Evolutionary conservation across 1,140 invertebrate genomes (phyloP), one percentile per base, ranked within the genome.

Genomic region (Chironomus tepperi): DNA sequence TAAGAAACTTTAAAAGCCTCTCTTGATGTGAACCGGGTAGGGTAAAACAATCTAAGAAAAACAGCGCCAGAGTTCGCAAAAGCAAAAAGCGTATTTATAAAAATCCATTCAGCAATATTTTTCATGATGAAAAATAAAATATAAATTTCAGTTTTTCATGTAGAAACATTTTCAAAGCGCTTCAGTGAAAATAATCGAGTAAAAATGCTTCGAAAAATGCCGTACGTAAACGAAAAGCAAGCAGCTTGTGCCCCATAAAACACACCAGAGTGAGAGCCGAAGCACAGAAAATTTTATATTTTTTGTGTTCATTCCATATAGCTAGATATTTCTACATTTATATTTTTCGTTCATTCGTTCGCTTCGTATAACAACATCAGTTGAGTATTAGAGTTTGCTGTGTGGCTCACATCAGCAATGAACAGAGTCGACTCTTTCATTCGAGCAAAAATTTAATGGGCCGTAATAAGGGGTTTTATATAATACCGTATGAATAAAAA

Each of bases 221-320:
- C 73, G 73, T 43, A 73, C 73, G 34, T 43, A 43, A 43, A 16
- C 73, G 73, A 73, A 42, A 42, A 43, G 42, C n/a, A 42, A 73
- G 34, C 73, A 73, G 34, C 42, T 43, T 73, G 73, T 73, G 24
- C 73, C 24, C 73, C 42, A 43, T 73, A 70, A 70, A 70, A 70
- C 65, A 67, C 64, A 70, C 65, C 65, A 70, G 65, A 70, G 65
- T 70, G 16, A 70, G 65, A 70, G 65, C 65, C 65, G 65, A 70
- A 70, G 65, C 65, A 70, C 65, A 70, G 47, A 57, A 57, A 70
- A 70, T 70, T 70, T 70, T 70, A 70, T 70, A 70, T 70, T 19
- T 70, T 70, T 70, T 73, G 42, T 73, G 73, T 73, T 42, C 73
- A 43, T 73, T 73, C 42, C 24, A 73, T 42, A 73, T 73, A 43